Conservation (phyloP, 2,113 vertebrate species). For the Stictonetta naevosa region DNA sequence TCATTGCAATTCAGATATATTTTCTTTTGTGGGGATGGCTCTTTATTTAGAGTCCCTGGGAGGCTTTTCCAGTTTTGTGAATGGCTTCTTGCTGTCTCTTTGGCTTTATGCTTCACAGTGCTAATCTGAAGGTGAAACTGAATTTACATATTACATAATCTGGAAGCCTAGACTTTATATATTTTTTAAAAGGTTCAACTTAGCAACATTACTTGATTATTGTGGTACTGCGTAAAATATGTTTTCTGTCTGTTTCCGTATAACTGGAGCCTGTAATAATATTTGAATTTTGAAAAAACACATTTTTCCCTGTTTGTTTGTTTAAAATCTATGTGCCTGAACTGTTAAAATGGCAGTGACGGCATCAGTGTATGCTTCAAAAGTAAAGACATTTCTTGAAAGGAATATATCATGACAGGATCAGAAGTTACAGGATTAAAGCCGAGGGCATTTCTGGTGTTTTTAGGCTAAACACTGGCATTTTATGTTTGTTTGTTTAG, state of each 20-base stretch:
- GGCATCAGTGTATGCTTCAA: accelerated
- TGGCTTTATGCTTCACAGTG: not conserved
- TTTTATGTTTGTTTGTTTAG: not conserved
- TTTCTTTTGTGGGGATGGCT: not conserved
- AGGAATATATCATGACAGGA: not conserved
- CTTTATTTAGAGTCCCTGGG: not conserved
- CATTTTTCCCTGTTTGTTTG: not conserved
- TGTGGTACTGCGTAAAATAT: not conserved
- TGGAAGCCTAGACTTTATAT: not conserved
- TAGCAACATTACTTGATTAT: not conserved
- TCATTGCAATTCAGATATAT: not conserved
- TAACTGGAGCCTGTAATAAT: not conserved
- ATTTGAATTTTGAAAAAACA: not conserved
- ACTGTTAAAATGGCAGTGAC: not conserved
- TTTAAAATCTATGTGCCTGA: not conserved
- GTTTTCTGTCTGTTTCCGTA: not conserved
- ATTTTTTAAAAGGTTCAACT: not conserved
- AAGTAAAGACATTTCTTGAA: not conserved
- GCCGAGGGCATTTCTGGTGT: not conserved
- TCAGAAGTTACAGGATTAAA: not conserved
- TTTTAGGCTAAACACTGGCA: not conserved
- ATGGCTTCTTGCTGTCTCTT: not conserved
- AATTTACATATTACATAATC: constrained; percentile 57
- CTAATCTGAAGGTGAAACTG: constrained; percentile 33
- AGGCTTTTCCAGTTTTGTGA: not conserved